Conservation (phyloP, 2,113 vertebrate species). For the Myiopsitta monachus region DNA sequence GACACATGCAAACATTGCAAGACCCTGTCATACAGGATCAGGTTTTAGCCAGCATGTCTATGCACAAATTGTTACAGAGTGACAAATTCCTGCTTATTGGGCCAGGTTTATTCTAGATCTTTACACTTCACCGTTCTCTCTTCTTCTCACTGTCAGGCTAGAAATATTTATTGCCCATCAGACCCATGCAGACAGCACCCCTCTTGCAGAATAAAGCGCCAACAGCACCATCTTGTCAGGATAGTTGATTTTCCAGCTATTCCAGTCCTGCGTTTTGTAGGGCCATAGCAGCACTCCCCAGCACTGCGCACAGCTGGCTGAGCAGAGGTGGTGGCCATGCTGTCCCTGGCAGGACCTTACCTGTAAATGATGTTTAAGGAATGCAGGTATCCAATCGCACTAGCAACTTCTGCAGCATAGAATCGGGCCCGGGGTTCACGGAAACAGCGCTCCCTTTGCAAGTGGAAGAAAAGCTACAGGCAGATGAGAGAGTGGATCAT, state of each 20-base stretch:
- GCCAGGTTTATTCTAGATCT: not conserved
- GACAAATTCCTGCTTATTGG: not conserved
- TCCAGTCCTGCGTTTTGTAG: not conserved
- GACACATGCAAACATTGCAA: not conserved
- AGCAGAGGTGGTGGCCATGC: not conserved
- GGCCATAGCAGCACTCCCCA: not conserved
- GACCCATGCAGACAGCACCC: not conserved
- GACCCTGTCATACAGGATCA: not conserved
- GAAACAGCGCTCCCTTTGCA: conserved; percentile 92
- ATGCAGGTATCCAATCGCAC: conserved; percentile 94
- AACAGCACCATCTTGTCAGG: not conserved
- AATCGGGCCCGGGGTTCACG: conserved; percentile 92
- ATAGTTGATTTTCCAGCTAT: not conserved
- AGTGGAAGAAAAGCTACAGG: conserved; percentile 91
- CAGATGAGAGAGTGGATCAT: not conserved
- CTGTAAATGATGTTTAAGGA: conserved; percentile 97
- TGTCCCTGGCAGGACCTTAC: conserved; percentile 57
- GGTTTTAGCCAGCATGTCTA: not conserved
- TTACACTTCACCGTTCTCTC: not conserved
- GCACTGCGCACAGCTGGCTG: not conserved
- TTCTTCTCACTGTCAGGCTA: not conserved
- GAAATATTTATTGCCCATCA: not conserved
- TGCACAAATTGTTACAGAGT: not conserved
- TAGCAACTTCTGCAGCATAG: conserved; percentile 91
- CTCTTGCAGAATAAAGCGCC: not conserved